phyloP scores from a whole-genome alignment of 2,113 vertebrate genomes.

The Morphnarchus princeps region DNA sequence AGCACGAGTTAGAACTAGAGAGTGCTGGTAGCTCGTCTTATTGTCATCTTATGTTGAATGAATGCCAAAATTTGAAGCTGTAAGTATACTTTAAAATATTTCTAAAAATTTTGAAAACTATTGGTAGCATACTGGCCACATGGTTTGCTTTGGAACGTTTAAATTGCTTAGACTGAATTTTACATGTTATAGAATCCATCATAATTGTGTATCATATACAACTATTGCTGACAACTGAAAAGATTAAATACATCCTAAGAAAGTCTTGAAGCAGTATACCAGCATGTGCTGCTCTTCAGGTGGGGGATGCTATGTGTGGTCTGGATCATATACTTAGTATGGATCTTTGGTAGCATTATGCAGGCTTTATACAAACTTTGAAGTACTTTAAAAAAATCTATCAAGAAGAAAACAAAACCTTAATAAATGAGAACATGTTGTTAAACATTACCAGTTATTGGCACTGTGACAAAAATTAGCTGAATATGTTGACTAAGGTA shows the following conservation, averaged over 20 bases:
- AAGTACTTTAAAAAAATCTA: neutral
- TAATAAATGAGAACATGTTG: neutral
- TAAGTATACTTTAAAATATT: neutral
- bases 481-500: neutral
- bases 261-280: neutral
- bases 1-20: neutral
- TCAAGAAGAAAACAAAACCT: neutral
- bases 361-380: neutral
- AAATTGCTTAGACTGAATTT: neutral
- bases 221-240: neutral
- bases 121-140: neutral
- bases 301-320: neutral
- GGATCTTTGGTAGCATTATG: neutral
- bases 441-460: neutral
- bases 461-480: neutral
- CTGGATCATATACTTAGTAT: neutral
- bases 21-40: neutral
- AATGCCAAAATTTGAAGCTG: neutral
- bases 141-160: neutral
- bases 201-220: neutral
- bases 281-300: neutral
- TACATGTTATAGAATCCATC: neutral
- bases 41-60: neutral
- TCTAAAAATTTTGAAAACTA: neutral
- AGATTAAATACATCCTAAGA: neutral